Evolutionary conservation across 2,113 vertebrate genomes (phyloP).

Genomic region (Motacilla tschutschensis): DNA sequence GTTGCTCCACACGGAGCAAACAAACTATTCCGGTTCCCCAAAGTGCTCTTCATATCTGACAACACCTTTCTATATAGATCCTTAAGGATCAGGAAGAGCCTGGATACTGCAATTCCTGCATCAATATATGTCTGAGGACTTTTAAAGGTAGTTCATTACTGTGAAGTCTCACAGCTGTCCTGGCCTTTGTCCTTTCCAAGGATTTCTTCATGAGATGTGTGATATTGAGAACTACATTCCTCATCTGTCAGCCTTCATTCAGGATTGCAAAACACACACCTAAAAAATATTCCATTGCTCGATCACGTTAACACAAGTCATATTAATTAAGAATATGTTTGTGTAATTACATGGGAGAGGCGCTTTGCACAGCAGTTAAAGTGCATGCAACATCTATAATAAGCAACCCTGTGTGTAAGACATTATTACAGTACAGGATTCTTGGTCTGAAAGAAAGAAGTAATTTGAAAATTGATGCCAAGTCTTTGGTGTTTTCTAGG

Average conservation of each 20-base stretch:
- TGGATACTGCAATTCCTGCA: background rate
- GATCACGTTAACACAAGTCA: conserved; percentile 57
- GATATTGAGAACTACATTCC: conserved; percentile 17
- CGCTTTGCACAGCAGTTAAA: conserved; percentile 54
- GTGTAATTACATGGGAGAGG: conserved; percentile 68
- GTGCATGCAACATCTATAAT: conserved; percentile 58
- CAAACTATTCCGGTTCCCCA: background rate
- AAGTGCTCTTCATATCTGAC: background rate
- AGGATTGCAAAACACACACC: conserved; percentile 49
- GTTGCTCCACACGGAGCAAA: background rate
- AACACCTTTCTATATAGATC: background rate
- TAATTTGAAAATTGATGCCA: conserved; percentile 40
- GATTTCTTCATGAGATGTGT: background rate
- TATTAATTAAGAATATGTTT: conserved; percentile 59
- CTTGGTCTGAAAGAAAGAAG: conserved; percentile 44
- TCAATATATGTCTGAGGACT: background rate
- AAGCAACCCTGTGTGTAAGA: conserved; percentile 37
- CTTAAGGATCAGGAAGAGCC: background rate
- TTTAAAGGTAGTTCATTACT: background rate
- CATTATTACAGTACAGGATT: conserved; percentile 49
- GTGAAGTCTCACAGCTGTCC: background rate
- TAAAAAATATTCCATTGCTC: conserved; percentile 44
- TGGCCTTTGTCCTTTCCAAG: conserved; percentile 5
- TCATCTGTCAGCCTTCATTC: conserved; percentile 10
- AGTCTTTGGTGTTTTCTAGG: conserved; percentile 41